These are phyloP conservation scores for Daktulosphaira vitifoliae DNA, from an alignment of 1,140 invertebrate species.

Conservation along the genomic window DNA sequence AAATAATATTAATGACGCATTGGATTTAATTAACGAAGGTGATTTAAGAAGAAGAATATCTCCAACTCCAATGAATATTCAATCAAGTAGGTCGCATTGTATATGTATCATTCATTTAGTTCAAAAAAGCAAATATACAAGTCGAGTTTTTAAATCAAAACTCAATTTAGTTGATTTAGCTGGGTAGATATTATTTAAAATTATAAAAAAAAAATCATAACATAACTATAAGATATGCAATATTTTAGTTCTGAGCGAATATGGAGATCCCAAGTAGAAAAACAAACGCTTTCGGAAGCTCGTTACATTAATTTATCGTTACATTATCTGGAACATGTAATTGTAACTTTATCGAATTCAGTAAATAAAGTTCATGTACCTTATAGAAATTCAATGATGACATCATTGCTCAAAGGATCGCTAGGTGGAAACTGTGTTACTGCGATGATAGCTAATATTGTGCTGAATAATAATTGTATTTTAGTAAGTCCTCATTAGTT, in stretches of 20 bases:
- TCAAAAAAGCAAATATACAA: background rate
- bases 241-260: background rate
- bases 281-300: background rate
- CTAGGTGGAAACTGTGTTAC: background rate
- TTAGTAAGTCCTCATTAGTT: background rate
- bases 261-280: background rate
- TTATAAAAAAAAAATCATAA: too few species aligned
- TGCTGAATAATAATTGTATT: background rate
- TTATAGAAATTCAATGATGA: background rate
- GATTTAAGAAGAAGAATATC: background rate
- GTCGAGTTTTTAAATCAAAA: background rate
- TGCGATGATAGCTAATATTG: background rate
- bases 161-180: slow-evolving; percentile 4
- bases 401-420: background rate
- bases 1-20: background rate
- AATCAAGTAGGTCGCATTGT: background rate
- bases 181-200: background rate
- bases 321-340: background rate
- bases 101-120: background rate
- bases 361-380: background rate
- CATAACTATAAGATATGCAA: too few species aligned
- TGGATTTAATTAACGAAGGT: background rate
- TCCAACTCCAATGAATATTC: background rate
- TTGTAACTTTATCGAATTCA: background rate
- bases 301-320: background rate